phyloP scores from a whole-genome alignment of 2,888 invertebrate genomes.

The Chloroclysta siterata region DNA sequence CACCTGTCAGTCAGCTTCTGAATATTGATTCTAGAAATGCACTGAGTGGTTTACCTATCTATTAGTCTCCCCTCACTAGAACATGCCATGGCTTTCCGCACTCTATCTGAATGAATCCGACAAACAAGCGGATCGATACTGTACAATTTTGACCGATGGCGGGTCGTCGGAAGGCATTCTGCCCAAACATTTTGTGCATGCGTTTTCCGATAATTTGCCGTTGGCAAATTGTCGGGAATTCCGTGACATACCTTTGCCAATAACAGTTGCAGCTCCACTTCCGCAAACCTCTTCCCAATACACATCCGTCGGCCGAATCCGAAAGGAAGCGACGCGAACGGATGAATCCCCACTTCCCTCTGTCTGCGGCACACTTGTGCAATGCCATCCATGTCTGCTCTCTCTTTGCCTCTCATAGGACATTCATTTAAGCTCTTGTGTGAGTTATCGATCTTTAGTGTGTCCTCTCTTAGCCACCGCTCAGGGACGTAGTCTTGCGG shows the following conservation, averaged over 20 bases:
- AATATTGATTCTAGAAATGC: too few relatives aligned
- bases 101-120: not conserved
- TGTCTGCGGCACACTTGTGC: constrained; percentile 65
- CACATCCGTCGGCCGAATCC: constrained; percentile 92
- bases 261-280: constrained; percentile 90
- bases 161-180: not conserved
- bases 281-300: constrained; percentile 92
- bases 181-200: too few relatives aligned
- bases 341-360: constrained; percentile 87
- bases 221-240: not conserved
- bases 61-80: not conserved
- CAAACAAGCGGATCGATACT: not conserved
- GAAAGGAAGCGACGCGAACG: constrained; percentile 90
- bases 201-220: not conserved
- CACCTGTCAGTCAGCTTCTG: too few relatives aligned
- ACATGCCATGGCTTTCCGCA: not conserved
- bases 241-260: constrained; percentile 86
- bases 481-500: constrained; percentile 90
- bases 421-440: constrained; percentile 17
- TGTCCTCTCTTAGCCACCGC: constrained; percentile 88
- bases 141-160: not conserved
- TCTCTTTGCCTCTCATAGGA: constrained; percentile 18
- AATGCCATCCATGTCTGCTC: constrained; percentile 43
- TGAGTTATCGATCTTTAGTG: constrained; percentile 18
- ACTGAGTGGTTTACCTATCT: not conserved